These are phyloP conservation scores for Syngnathus rostellatus DNA, from an alignment of 2,797 vertebrate genomes.

Conservation along the genomic window DNA sequence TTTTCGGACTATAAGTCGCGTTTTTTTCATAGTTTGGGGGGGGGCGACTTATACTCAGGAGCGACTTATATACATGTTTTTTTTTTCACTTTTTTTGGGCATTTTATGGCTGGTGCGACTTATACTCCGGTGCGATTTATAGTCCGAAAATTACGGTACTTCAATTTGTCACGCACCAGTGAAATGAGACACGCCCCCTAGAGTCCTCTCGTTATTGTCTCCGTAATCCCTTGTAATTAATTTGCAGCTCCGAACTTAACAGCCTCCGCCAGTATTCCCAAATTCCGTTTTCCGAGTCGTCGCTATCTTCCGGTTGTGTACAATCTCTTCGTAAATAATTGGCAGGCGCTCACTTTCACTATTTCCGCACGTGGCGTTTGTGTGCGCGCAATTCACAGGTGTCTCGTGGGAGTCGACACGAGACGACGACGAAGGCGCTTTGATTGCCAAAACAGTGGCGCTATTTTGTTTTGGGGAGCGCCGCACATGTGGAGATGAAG, in stretches of 20 bases:
- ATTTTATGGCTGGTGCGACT: too few relatives aligned
- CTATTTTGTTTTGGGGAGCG: not conserved
- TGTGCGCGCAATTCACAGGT: not conserved
- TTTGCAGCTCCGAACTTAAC: not conserved
- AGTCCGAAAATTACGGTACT: too few relatives aligned
- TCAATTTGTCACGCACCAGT: not conserved
- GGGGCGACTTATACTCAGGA: too few relatives aligned
- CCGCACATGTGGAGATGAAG: not conserved
- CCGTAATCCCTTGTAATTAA: conserved; percentile 2
- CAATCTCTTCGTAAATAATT: not conserved
- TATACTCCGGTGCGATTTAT: too few relatives aligned
- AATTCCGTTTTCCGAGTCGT: conserved; percentile 2
- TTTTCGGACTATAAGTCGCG: too few relatives aligned
- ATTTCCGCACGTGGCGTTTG: not conserved
- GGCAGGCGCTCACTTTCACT: not conserved
- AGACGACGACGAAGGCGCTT: not conserved
- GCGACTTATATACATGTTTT: too few relatives aligned
- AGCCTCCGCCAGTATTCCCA: not conserved
- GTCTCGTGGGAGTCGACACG: conserved; percentile 1
- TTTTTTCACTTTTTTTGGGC: too few relatives aligned
- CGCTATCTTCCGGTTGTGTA: not conserved
- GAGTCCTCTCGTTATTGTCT: not conserved
- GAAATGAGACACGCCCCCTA: not conserved
- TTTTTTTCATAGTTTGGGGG: too few relatives aligned
- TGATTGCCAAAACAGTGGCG: not conserved